Evolutionary conservation across 2,888 invertebrate species (phyloP).

Genomic region (Drosophila atripex): DNA sequence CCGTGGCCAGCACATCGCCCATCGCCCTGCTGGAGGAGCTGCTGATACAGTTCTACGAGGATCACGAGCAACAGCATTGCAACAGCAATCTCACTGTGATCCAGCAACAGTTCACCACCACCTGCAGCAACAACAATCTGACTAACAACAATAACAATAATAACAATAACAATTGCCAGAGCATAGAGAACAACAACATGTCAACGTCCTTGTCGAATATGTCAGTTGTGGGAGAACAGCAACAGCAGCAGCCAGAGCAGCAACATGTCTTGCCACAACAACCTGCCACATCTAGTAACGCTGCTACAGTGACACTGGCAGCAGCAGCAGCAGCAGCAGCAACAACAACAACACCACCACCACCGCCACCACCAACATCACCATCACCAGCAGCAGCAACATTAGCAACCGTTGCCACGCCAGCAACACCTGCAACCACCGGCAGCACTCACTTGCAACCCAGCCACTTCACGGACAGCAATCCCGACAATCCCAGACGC

Average conservation of each 20-base stretch:
- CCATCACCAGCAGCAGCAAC: constrained; percentile 45
- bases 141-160: constrained; percentile 39
- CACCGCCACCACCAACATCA: constrained; percentile 9
- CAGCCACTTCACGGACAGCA: constrained; percentile 22
- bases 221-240: constrained; percentile 50
- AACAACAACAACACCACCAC: constrained; percentile 41
- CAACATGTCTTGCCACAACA: constrained; percentile 18
- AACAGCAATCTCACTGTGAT: constrained; percentile 79
- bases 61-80: constrained; percentile 68
- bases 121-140: constrained; percentile 26
- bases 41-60: constrained; percentile 83
- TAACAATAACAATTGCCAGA: constrained; percentile 39
- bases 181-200: constrained; percentile 56
- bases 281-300: constrained; percentile 6
- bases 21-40: constrained; percentile 81
- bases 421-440: constrained; percentile 34
- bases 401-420: constrained; percentile 23
- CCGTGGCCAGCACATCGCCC: constrained; percentile 44
- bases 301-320: neutral
- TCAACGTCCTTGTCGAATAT: constrained; percentile 66
- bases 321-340: constrained; percentile 19
- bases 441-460: constrained; percentile 47
- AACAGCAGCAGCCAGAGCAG: constrained; percentile 31
- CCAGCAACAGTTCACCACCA: constrained; percentile 35
- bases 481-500: constrained; percentile 68